Base-by-base conservation (phyloP, 92 coral and sea anemone species). In the Meandrina meandrites region DNA sequence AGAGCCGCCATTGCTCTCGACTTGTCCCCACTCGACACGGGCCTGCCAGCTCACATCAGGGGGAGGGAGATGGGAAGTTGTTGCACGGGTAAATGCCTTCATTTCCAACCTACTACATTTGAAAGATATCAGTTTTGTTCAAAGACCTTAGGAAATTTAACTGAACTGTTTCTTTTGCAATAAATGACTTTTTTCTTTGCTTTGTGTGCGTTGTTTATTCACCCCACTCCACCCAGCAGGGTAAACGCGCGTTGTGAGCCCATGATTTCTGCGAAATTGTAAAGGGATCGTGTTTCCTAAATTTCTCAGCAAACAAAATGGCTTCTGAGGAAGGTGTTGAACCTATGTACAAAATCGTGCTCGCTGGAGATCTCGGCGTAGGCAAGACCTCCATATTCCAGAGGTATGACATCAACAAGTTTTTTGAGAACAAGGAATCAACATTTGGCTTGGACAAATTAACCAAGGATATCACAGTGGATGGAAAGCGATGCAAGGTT, bases 321-420 rank as follows among this genome's bases (percentile, higher is more conserved):
- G 80, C 13, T 0, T 18, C 50, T 21, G 67, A 48, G 36, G 18
- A 14, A 32, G 35, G 34, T 86, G 81, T 88, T 78, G 79, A 81
- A 50, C 97, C 96, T 37, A 84, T 94, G 32, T 96, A 93, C 75
- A 96, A 96, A 90, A 87, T 95, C 34, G 95, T 96, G 28, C 90
- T 96, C 27, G 93, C 90, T 69, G 99, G 99, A 10, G 98, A 96
- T 30, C 82, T 91, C 19, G 99, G 98, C 54, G 94, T 95, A 5
- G 99, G 99, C 21, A 96, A 96, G 78, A 93, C 99, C 16, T 93
- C 98, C 5, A 87, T 96, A 36, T 96, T 95, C 50, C 90, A 81
- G 64, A 87, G 99, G 32, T 97, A 93, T 57, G 92, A 97, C 67
- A 91, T 84, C 64, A 89, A 91, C 71, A 78, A 75, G 66, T 97